These are phyloP conservation scores for Tonatia bakeri DNA, from an alignment of 2,113 vertebrate species.

Conservation along the genomic window DNA sequence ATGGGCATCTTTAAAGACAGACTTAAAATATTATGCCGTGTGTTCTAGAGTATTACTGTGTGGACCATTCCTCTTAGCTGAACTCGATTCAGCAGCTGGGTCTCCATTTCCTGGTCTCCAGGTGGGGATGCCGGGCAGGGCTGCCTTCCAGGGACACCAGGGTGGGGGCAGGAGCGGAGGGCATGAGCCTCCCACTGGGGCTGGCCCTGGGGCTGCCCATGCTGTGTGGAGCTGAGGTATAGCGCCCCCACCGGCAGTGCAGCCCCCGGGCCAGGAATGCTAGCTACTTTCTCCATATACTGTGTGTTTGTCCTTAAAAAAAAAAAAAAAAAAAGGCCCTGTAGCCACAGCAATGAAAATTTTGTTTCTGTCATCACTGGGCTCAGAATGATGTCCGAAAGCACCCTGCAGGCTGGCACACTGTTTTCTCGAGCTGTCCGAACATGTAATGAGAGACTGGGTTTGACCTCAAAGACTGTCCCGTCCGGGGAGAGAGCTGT, in stretches of 20 bases:
- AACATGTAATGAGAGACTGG: too few species aligned
- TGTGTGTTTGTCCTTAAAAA: not conserved
- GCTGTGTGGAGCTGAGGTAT: not conserved
- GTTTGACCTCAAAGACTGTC: not conserved
- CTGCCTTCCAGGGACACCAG: accelerated
- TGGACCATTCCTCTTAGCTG: not conserved
- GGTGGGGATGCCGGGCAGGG: not conserved
- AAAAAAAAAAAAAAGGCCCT: not conserved
- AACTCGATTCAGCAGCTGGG: not conserved
- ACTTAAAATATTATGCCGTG: not conserved
- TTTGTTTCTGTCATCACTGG: not conserved
- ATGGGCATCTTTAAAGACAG: not conserved
- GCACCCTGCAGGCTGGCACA: not conserved
- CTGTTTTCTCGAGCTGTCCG: not conserved
- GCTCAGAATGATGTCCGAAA: not conserved
- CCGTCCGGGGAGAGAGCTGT: not conserved
- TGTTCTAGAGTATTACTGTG: not conserved
- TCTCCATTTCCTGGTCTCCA: not conserved
- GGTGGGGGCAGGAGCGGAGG: too few species aligned
- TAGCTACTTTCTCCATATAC: too few species aligned
- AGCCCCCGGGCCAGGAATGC: not conserved
- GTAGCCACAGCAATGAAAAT: not conserved
- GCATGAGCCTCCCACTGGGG: not conserved
- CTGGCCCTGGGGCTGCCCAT: accelerated
- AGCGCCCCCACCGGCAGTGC: too few species aligned